Base-by-base conservation (phyloP, 2,113 vertebrate species). In the Rhea pennata region DNA sequence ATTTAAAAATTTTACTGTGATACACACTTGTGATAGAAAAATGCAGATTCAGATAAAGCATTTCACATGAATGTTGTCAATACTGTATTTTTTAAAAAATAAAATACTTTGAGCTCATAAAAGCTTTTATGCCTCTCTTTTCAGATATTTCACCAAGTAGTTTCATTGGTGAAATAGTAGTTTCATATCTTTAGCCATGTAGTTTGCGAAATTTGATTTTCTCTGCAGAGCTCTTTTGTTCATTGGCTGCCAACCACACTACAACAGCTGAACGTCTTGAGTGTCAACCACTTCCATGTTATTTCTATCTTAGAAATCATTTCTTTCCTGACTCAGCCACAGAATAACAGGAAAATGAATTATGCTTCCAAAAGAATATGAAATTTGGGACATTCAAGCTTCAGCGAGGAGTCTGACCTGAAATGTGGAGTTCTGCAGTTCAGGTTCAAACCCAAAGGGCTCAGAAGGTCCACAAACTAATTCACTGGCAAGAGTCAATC, bases 251-350 rank as follows among this genome's bases (percentile, higher is more conserved):
- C 65, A 59, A 87, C 79, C 92, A 96, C 39, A 9, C 36, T 54
- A 59, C 72, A 96, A 83, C 78, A 96, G 86, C 69, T 94, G 94
- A 94, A 88, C 61, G 72, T 93, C 91, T 93, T 92, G 65, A 90
- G 93, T 92, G 83, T 95, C 91, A 94, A 86, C 72, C 93, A 46
- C 86, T 95, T 94, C 95, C 92, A 64, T 76, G 88, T 64, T 58
- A 94, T 90, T 96, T 95, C 92, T 92, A 94, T 81, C 92, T 88
- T 94, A 88, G 91, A 88, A 92, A 94, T 91, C 74, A 90, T 93
- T 86, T 86, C 46, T 95, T 90, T 93, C 95, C 91, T 95, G 88
- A 77, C 27, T 93, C 73, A 88, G 61, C 17, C 39, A 90, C 29
- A 59, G 83, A 94, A 93, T 81, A 95, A 92, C 94, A 97, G 88